phyloP scores from a whole-genome alignment of 2,797 vertebrate species.

The Eulemur coronatus region DNA sequence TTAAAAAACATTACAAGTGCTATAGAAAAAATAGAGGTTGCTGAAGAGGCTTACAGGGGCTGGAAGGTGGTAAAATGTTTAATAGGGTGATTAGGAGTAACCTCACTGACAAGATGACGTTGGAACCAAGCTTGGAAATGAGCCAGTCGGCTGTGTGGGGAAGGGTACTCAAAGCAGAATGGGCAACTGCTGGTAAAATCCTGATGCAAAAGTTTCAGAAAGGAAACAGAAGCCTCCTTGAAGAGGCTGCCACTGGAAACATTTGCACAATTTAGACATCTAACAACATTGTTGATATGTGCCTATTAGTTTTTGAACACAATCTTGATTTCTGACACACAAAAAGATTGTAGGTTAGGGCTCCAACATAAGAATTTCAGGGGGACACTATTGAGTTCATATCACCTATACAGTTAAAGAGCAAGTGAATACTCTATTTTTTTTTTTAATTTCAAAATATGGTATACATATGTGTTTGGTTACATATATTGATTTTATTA shows the following conservation, averaged over 20 bases:
- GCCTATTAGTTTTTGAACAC: not conserved
- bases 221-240: not conserved
- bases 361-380: not conserved
- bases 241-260: not conserved
- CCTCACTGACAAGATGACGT: not conserved
- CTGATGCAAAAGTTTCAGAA: not conserved
- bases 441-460: too few species aligned
- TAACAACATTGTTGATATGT: not conserved
- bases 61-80: not conserved
- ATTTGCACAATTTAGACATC: not conserved
- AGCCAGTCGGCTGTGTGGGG: fast-evolving
- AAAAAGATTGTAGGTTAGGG: not conserved
- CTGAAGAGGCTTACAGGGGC: not conserved
- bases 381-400: too few species aligned
- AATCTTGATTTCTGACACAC: not conserved
- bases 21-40: not conserved
- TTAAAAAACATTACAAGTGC: not conserved
- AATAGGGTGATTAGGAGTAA: not conserved
- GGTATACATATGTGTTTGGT: too few species aligned
- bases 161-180: not conserved
- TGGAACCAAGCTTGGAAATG: not conserved
- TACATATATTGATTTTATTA: too few species aligned
- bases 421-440: not conserved
- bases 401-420: not conserved
- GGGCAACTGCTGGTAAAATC: not conserved